Evolutionary conservation across 2,888 invertebrate genomes (phyloP).

Genomic region (Papilio gigon): DNA sequence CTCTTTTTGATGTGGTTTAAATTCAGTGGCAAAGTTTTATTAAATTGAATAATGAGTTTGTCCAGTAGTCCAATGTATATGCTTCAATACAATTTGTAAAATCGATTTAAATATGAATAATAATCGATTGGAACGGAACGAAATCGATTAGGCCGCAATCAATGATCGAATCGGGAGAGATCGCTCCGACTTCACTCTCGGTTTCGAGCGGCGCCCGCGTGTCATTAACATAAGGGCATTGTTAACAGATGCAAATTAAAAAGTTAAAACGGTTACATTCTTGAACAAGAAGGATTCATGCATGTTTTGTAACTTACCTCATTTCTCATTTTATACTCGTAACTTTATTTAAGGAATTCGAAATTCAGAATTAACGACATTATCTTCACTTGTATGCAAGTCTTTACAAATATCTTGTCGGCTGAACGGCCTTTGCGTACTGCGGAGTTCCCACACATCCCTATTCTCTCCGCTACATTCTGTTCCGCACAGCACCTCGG

Average conservation of each 20-base stretch:
- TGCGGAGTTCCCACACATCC: too few relatives aligned
- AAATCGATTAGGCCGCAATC: conserved; percentile 44
- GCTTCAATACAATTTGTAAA: neutral
- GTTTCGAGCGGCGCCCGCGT: conserved; percentile 59
- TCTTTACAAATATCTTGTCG: too few relatives aligned
- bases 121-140: conserved; percentile 43
- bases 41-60: neutral
- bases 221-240: conserved; percentile 74
- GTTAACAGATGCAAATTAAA: conserved; percentile 71
- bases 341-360: neutral
- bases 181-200: conserved; percentile 68
- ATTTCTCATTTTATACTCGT: neutral
- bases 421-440: too few relatives aligned
- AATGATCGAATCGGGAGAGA: conserved; percentile 60
- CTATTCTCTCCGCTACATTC: too few relatives aligned
- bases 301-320: neutral
- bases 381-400: too few relatives aligned
- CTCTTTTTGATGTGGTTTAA: too few relatives aligned
- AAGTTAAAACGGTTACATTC: conserved; percentile 52
- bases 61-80: neutral
- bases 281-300: conserved; percentile 2
- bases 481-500: too few relatives aligned
- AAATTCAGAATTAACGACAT: too few relatives aligned
- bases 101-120: neutral
- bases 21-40: neutral